Base-by-base conservation (phyloP, 53 echinoderm and acorn worm genomes). In the Mesocentrotus franciscanus region DNA sequence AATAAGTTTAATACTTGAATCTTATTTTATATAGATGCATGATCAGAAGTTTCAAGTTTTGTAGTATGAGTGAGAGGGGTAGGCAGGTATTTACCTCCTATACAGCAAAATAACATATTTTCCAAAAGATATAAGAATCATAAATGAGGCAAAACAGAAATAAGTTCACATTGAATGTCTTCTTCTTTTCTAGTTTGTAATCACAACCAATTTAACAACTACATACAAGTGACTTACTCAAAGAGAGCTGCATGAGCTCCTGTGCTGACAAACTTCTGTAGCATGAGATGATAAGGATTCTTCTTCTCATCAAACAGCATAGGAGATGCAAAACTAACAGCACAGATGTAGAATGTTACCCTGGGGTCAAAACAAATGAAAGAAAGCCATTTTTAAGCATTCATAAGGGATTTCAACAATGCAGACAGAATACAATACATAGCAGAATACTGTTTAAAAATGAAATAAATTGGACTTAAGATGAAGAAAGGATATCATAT, bases 251-350 rank as follows among this genome's bases (percentile, higher is more conserved):
- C 93, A 78, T 98, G 98, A 55, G 97, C 99, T 70, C 99, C 99
- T 10, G 99, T 98, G 85, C 97, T 95, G 76, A 99, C 95, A 96
- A 99, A 99, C 92, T 99, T 99, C 95, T 99, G 99, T 81, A 99
- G 94, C 99, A 99, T 99, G 70, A 99, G 96, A 90, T 99, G 99
- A 85, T 99, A 99, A 10, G 99, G 99, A 85, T 98, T 96, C 96
- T 99, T 99, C 97, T 99, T 99, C 95, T 99, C 99, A 91, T 99
- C 99, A 96, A 99, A 99, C 59, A 99, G 96, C 99, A 99, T 99
- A 27, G 99, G 97, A 34, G 99, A 99, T 75, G 99, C 98, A 96
- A 98, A 99, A 78, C 99, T 98, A 27, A 99, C 99, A 39, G 99
- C 97, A 95, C 99, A 99, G 91, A 99, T 99, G 94, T 97, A 99